These are phyloP conservation scores for Acinonyx jubatus DNA, from an alignment of 2,113 vertebrate species.

Conservation along the genomic window DNA sequence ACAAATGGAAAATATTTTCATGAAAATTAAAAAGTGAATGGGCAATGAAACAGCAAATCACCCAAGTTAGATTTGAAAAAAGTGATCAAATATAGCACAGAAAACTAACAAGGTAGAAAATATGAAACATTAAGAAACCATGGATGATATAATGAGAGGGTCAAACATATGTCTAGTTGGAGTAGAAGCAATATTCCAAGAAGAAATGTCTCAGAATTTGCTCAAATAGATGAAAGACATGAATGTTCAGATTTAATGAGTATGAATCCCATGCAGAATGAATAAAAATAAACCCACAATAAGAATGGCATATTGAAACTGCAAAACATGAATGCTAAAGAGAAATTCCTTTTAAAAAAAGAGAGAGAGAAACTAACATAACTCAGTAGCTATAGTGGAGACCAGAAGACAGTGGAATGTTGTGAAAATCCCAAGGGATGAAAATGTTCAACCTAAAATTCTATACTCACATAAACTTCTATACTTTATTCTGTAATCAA, in stretches of 20 bases:
- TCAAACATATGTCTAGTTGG: not conserved
- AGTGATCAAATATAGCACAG: not conserved
- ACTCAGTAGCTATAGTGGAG: not conserved
- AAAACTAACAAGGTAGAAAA: constrained; percentile 20
- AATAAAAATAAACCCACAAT: not conserved
- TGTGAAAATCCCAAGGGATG: not conserved
- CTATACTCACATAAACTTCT: not conserved
- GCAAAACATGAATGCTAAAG: not conserved
- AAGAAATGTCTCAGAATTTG: not conserved
- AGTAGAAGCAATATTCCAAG: not conserved
- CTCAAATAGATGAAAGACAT: not conserved
- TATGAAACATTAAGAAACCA: constrained; percentile 18
- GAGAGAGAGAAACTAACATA: not conserved
- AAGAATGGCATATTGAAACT: not conserved
- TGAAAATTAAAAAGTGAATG: constrained; percentile 14
- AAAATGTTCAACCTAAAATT: not conserved
- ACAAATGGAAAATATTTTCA: not conserved
- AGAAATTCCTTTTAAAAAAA: not conserved
- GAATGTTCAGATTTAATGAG: not conserved
- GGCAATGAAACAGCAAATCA: not conserved
- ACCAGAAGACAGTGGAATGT: not conserved
- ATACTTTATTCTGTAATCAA: not conserved
- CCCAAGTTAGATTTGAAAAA: not conserved
- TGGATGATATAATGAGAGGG: not conserved
- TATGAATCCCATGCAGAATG: not conserved